Base-by-base conservation (phyloP, 1,140 invertebrate species). In the Aradophagus sp. region DNA sequence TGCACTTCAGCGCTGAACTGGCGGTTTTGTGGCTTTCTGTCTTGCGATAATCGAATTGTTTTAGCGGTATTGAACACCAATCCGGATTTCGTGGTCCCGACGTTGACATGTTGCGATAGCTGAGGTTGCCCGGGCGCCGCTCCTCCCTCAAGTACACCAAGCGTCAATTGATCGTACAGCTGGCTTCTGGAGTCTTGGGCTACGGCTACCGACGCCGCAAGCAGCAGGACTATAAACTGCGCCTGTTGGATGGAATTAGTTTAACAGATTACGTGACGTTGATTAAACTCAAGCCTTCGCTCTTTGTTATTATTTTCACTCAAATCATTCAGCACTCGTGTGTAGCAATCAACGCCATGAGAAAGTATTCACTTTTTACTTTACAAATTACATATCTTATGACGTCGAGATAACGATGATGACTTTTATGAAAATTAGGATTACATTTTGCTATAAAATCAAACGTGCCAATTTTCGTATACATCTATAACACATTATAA, bases 211-310 rank as follows among this genome's bases (percentile, higher is more conserved):
- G 55, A 62, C 39, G 56, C 78, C 59, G 55, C 62, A 58, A 74
- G 56, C 35, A 81, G 36, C 67, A 78, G 34, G 59, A 77, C 69
- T 68, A 61, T 36, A 68, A 81, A 52, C 77, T 75, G 77, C 61
- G 67, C 76, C 79, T 81, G 45, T 20, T 36, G n/a, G n/a, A n/a
- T n/a, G 32, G 72, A 68, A 55, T 26, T 29, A 23, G 12, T 53
- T 32, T 26, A 10, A 6, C 6, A n/a, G 3, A 27, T 38, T 38
- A 27, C 0, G 26, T 29, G 5, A 52, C 20, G 12, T 17, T 15
- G 1, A 48, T 15, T 15, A 5, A n/a, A 2, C 19, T 13, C 12
- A 41, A 41, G 13, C n/a, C n/a, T n/a, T n/a, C n/a, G n/a, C n/a
- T n/a, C n/a, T n/a, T n/a, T 14, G 20, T 26, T 12, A 2, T 19